Conservation (phyloP, 2,888 invertebrate species). For the Scaptomyza tumidula region DNA sequence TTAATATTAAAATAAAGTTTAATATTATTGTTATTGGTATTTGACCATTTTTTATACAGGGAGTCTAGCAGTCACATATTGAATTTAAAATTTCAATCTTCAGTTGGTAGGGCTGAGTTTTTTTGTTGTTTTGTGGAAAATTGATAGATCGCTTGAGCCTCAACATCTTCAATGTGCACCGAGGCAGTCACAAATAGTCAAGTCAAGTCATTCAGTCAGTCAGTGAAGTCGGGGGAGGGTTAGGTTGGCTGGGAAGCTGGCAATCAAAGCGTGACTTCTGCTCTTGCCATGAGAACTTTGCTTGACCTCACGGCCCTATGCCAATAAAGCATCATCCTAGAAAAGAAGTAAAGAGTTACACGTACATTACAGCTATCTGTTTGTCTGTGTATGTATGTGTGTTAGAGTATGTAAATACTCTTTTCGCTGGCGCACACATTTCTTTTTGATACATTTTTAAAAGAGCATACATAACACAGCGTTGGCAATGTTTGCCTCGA, state of each 20-base stretch:
- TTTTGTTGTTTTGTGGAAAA: slow-evolving; percentile 18
- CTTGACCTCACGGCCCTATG: slow-evolving; percentile 42
- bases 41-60: slow-evolving; percentile 6
- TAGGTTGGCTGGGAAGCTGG: slow-evolving; percentile 4
- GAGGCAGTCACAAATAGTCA: slow-evolving; percentile 43
- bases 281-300: slow-evolving; percentile 42
- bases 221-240: background rate
- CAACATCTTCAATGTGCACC: slow-evolving; percentile 39
- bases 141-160: slow-evolving; percentile 49
- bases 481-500: slow-evolving; percentile 29
- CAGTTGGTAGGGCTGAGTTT: slow-evolving; percentile 38
- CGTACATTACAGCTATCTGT: background rate
- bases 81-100: background rate
- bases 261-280: slow-evolving; percentile 65
- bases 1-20: too few species aligned
- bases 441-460: slow-evolving; percentile 56
- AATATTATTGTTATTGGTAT: background rate
- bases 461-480: slow-evolving; percentile 31
- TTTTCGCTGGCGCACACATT: slow-evolving; percentile 22
- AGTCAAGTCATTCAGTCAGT: slow-evolving; percentile 15
- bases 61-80: slow-evolving; percentile 9
- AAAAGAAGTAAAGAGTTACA: background rate
- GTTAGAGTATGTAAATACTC: slow-evolving; percentile 25
- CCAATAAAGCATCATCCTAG: slow-evolving; percentile 35
- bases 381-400: background rate